Base-by-base conservation (phyloP, 2,888 invertebrate genomes). In the Drosophila flavopinicola region DNA sequence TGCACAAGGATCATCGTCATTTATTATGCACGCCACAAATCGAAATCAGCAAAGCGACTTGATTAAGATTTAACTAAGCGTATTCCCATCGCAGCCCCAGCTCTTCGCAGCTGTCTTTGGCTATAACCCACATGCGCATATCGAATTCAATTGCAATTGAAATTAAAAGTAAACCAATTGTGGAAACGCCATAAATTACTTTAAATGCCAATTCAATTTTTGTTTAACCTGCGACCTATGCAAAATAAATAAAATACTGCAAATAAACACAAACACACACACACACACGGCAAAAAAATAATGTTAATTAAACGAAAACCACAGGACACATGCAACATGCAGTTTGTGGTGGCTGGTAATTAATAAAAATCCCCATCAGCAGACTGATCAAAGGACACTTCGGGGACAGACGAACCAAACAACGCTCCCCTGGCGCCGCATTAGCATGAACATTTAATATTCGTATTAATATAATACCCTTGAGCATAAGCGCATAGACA, bases 1-100 rank as follows among this genome's bases (percentile, higher is more conserved):
- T 11, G 29, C 42, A 20, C 10, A 59, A 44, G 58, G 67, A 47
- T 70, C 52, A 58, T 49, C 58, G 47, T 70, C 82, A 85, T 82
- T 83, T 82, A 75, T 85, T 83, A 83, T 83, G 83, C 82, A 64
- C 66, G 61, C 83, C 85, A 75, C 83, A 85, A 84, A 83, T 85
- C 83, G 83, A 83, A 84, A 85, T 79, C 85, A 82, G 75, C 60
- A 75, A 85, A 68, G 75, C 75, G 68, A 75, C 77, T 83, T 84
- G 85, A 85, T 85, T 83, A 83, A 85, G 83, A 84, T 79, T 85
- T 85, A 85, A 84, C 83, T 85, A 77, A 84, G 79, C 67, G 73
- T 61, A 48, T 65, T 65, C 70, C 47, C 69, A 58, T 59, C 47
- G 49, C 51, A 41, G 63, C 47, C 47, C 48, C 38, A 39, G n/a